Base-by-base conservation (phyloP, 2,888 invertebrate genomes). In the Plebejus anna region DNA sequence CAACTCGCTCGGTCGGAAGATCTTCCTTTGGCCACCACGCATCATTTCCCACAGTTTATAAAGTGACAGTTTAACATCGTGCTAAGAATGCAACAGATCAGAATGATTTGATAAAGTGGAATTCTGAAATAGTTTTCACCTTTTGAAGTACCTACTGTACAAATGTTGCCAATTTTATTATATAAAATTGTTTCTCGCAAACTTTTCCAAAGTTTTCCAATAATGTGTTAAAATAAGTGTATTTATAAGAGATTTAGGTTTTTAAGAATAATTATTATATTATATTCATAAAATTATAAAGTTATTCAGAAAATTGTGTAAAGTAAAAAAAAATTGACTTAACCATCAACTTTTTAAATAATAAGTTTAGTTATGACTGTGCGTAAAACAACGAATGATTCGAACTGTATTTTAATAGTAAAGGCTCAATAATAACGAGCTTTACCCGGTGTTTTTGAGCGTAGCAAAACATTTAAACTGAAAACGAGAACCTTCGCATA, bases 391-490 rank as follows among this genome's bases (percentile, higher is more conserved):
- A 55, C 55, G 16, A 55, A 55, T 55, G 55, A 55, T 55, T 47
- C 47, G 9, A 55, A 55, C 16, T 55, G 4, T 55, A 11, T 47
- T 47, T 47, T 47, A 55, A 55, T 13, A 0, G 4, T 13, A 4
- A 51, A 51, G 13, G 13, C 13, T 55, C 13, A 55, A 51, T 22
- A 22, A 55, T 55, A 4, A 16, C 16, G 16, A 36, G 13, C 66
- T 4, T 66, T 32, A 66, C 13, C 32, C 66, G 66, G 13, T 28
- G 7, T 28, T 66, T 13, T 32, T 13, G 36, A 66, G 4, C 66
- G 66, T 66, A 66, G 66, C 36, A 66, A 36, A 61, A 36, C 11
- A 66, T 66, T 66, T 66, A 22, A 66, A 66, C 5, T 66, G 32
- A 32, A 66, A 32, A 2, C 66, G 7, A 66, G 59, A 28, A 61